Conservation (phyloP, 2,888 invertebrate genomes). For the Eupithecia abbreviata region DNA sequence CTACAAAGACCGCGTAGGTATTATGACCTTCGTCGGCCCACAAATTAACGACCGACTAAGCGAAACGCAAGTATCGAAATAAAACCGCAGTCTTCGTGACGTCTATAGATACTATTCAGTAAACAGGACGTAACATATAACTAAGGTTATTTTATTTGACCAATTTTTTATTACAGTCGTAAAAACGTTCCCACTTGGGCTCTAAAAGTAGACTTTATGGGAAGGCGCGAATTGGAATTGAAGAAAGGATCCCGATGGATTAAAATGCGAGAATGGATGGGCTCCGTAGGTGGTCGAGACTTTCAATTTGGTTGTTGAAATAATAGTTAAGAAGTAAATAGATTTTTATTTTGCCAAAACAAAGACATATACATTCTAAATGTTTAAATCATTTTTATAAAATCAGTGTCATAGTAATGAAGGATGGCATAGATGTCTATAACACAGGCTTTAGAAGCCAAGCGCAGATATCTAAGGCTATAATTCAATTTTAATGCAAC, state of each 20-base stretch:
- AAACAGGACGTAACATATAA: constrained; percentile 49
- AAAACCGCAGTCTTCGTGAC: not conserved
- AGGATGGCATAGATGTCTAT: too few species aligned
- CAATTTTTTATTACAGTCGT: constrained; percentile 56
- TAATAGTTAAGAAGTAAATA: not conserved
- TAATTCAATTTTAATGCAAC: too few species aligned
- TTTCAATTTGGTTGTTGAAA: constrained; percentile 1
- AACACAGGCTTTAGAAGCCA: too few species aligned
- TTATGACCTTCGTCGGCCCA: not conserved
- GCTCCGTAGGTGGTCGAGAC: not conserved
- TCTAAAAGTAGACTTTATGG: constrained; percentile 13
- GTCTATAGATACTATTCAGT: constrained; percentile 20
- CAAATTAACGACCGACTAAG: not conserved
- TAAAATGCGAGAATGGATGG: not conserved
- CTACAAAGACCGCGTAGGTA: not conserved
- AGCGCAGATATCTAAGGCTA: too few species aligned
- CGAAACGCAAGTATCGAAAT: constrained; percentile 7
- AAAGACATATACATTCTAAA: too few species aligned
- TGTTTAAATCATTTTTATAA: too few species aligned
- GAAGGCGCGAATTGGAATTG: constrained; percentile 11
- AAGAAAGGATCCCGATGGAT: constrained; percentile 9
- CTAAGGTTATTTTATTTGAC: constrained; percentile 54
- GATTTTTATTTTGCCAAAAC: too few species aligned
- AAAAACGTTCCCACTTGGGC: constrained; percentile 41
- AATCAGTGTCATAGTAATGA: too few species aligned